Evolutionary conservation across 1,140 invertebrate species (phyloP), one percentile per base, ranked within the genome.

Genomic region (Drosophila nigrodunni): DNA sequence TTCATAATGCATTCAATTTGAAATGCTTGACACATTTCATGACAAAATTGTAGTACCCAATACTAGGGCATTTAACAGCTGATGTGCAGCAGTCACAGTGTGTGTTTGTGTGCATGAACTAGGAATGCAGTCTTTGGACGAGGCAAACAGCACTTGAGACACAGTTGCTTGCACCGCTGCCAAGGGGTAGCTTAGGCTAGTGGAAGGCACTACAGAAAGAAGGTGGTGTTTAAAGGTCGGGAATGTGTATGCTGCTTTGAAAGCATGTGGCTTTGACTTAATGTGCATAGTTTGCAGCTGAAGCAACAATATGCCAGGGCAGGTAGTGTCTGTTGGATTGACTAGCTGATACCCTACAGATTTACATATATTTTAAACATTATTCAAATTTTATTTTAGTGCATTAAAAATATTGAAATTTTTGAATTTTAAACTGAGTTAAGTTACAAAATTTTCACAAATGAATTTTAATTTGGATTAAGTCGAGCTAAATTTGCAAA

Each of bases 191-290:
- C 15, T n/a, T 35, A 2, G 25, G 13, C 41, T 37, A 55, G 43
- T 30, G 30, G 49, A 8, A 8, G 8, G 4, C 21, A 44, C 18
- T 6, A 10, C 5, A 21, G 10, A 6, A 13, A 4, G 54, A 2
- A n/a, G 18, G 25, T 5, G 25, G 25, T 4, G 25, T 6, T 5
- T 5, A n/a, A 0, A 5, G 9, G 30, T 13, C 7, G 50, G n/a
- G 3, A 15, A n/a, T 37, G 8, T 10, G 18, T 15, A 34, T 7
- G 13, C n/a, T 21, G 37, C 15, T 39, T 9, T 50, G 57, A 49
- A 59, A 59, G 46, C 54, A 50, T 59, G 54, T 52, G 70, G 62
- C 54, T 66, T 50, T 67, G 70, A 59, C 64, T 60, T 54, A 67
- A 59, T 59, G 44, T 47, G 65, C 55, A 60, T 30, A 47, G 71